Conservation (phyloP, 2,113 vertebrate genomes). For the Aegypius monachus region DNA sequence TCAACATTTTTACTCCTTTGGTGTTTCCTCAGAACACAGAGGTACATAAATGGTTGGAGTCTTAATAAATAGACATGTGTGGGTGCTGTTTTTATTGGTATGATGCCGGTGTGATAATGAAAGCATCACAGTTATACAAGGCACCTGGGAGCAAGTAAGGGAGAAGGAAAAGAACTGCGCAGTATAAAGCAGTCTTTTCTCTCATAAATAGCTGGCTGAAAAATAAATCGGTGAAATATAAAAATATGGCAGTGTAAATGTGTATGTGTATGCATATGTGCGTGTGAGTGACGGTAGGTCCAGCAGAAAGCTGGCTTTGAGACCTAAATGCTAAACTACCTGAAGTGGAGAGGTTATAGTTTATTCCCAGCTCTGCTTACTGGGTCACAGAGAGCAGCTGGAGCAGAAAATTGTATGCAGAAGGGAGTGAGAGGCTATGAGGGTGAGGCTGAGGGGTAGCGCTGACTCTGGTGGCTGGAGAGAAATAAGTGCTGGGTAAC, state of each 20-base stretch:
- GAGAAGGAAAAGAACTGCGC: neutral
- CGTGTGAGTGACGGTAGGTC: conserved; percentile 1
- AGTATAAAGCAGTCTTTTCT: conserved; percentile 58
- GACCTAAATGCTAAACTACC: conserved; percentile 33
- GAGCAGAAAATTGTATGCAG: conserved; percentile 7
- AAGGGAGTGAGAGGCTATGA: neutral
- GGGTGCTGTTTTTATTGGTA: conserved; percentile 74
- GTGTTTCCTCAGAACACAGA: conserved; percentile 50
- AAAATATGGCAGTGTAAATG: neutral
- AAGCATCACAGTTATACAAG: conserved; percentile 72
- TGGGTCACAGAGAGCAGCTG: neutral
- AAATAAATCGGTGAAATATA: neutral
- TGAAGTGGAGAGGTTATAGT: conserved; percentile 25
- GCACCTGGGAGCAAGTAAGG: conserved; percentile 65
- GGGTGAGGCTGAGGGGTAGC: neutral
- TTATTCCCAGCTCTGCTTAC: conserved; percentile 23
- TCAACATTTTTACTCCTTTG: conserved; percentile 56
- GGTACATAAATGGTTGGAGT: conserved; percentile 43
- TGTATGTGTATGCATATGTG: neutral
- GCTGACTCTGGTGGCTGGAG: rapidly evolving
- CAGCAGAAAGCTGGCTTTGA: conserved; percentile 26
- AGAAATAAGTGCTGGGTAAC: neutral
- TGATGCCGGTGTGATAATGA: conserved; percentile 66
- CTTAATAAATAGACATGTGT: conserved; percentile 61
- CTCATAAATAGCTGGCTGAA: conserved; percentile 59